Evolutionary conservation across 2,888 invertebrate genomes (phyloP).

Genomic region (Cataglyphis albicans): DNA sequence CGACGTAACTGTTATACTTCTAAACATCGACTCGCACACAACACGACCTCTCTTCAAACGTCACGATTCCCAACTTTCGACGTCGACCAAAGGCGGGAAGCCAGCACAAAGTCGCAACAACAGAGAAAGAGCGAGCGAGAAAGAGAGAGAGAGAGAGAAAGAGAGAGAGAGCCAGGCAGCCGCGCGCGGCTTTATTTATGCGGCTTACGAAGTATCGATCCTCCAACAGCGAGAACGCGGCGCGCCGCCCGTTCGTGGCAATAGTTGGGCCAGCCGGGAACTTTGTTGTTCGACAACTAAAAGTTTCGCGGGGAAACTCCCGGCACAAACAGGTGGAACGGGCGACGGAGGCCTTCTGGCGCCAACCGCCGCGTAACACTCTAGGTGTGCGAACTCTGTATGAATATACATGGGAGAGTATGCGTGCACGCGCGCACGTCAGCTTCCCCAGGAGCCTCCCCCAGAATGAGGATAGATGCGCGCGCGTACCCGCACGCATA

Average conservation of each 20-base stretch:
- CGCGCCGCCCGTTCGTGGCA: slow-evolving; percentile 73
- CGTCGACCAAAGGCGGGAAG: slow-evolving; percentile 54
- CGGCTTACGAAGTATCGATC: slow-evolving; percentile 76
- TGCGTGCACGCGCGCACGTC: slow-evolving; percentile 11
- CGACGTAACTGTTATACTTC: slow-evolving; percentile 8
- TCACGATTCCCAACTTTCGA: slow-evolving; percentile 31
- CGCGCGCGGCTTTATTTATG: slow-evolving; percentile 73
- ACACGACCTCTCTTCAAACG: slow-evolving; percentile 30
- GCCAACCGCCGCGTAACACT: slow-evolving; percentile 66
- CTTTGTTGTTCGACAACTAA: slow-evolving; percentile 77
- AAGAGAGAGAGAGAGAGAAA: background rate
- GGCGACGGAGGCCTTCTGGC: slow-evolving; percentile 76
- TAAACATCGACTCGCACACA: slow-evolving; percentile 6
- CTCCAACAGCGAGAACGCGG: slow-evolving; percentile 43
- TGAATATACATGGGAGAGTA: background rate
- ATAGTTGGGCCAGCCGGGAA: slow-evolving; percentile 76
- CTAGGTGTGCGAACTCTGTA: slow-evolving; percentile 21
- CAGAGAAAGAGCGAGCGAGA: background rate
- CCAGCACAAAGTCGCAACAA: slow-evolving; percentile 44
- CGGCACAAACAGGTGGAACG: slow-evolving; percentile 80
- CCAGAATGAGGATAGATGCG: slow-evolving; percentile 36
- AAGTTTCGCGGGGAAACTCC: slow-evolving; percentile 77
- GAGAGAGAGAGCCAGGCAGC: background rate
- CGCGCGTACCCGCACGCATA: background rate
- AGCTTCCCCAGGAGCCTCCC: slow-evolving; percentile 19